Base-by-base conservation (phyloP, 1,140 invertebrate genomes). In the Thalassaphorura encarpata region DNA sequence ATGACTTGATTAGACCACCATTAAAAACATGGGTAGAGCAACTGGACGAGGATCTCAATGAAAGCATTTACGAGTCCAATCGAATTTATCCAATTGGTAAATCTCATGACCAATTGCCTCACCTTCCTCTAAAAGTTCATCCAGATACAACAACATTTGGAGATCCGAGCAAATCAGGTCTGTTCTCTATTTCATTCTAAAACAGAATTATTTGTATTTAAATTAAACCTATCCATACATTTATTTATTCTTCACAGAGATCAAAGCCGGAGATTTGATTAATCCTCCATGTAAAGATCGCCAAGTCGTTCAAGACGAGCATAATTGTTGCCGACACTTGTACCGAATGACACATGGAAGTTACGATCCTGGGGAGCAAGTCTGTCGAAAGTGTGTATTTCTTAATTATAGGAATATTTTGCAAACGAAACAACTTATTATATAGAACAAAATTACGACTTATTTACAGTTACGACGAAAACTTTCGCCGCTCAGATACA, bases 51-150 rank as follows among this genome's bases (percentile, higher is more conserved):
- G 57, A 64, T 16, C 21, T 62, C 2, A 33, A 53, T 1, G 63
- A 64, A 46, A 54, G 50, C 15, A 59, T 62, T 52, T 61, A 64
- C 29, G 49, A 27, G 19, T 58, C 59, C 13, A 58, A 62, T 27
- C 36, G 43, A 18, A 15, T 53, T 2, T 18, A 33, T 8, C 62
- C 62, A 4, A 31, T 64, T 16, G 62, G 62, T 21, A 54, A 39
- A 28, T 64, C 55, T 19, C 60, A 58, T 51, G 50, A 64, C 51
- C 62, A 58, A 41, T 31, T 31, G 2, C 18, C 43, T 3, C 47
- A 55, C 23, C 46, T 64, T 16, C 62, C 62, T 15, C 31, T 52
- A 3, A 6, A 56, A 4, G 29, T 62, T 43, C 41, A 58, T 49
- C 55, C 51, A 1, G 47, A 62, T 1, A 26, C 33, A 36, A 62